Evolutionary conservation across 2,888 invertebrate species (phyloP).

Genomic region (Yponomeuta evonymella): DNA sequence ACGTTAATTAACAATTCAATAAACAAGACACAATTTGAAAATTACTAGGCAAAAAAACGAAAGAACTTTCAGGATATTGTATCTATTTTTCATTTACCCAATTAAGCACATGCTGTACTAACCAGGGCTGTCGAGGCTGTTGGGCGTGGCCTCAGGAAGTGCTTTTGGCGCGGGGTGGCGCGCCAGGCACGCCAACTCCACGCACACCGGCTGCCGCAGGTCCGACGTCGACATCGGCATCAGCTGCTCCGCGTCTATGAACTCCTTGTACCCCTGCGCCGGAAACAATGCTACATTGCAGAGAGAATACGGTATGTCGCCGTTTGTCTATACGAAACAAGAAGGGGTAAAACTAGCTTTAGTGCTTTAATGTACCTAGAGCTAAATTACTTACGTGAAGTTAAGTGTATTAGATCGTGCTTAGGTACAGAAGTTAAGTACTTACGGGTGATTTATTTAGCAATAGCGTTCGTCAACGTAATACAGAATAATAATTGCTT

Average conservation of each 20-base stretch:
- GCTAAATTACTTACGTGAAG: conserved; percentile 16
- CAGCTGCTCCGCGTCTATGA: conserved; percentile 92
- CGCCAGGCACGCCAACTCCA: conserved; percentile 84
- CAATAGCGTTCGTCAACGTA: neutral
- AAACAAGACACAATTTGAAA: too few relatives aligned
- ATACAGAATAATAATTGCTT: neutral
- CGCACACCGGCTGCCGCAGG: conserved; percentile 87
- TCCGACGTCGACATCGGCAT: conserved; percentile 92
- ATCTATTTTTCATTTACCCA: too few relatives aligned
- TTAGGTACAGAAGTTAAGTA: neutral
- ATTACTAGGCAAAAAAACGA: too few relatives aligned
- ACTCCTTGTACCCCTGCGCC: conserved; percentile 89
- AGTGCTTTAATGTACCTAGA: neutral
- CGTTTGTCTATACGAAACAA: neutral
- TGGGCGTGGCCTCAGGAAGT: conserved; percentile 67
- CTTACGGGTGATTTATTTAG: neutral
- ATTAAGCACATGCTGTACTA: conserved; percentile 19
- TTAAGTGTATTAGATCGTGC: neutral
- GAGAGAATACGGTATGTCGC: neutral
- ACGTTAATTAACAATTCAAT: neutral
- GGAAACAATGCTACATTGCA: conserved; percentile 21
- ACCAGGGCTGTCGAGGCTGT: conserved; percentile 73
- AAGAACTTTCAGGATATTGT: neutral
- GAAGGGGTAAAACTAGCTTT: neutral
- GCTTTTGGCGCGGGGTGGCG: conserved; percentile 73